A percentile compares a stretch with the other conserved stretches of the same genome.
Conservation (phyloP, 2,797 vertebrate species). For the Eutrigla gurnardus region DNA sequence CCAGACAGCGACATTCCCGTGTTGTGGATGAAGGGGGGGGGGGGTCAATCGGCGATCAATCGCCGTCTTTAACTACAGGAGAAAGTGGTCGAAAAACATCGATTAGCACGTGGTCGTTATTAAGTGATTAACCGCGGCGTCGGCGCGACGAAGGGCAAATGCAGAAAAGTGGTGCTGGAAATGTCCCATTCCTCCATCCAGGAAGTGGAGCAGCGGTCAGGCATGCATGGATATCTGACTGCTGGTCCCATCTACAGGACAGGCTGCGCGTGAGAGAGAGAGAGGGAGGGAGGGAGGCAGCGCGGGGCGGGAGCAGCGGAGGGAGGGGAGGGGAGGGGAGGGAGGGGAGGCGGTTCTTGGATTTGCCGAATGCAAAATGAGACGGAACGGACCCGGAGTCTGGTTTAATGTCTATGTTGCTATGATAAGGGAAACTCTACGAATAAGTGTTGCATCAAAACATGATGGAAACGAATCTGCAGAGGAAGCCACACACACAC, state of each 20-base stretch:
- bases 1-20: slow-evolving; percentile 81
- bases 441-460: slow-evolving; percentile 54
- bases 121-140: slow-evolving; percentile 78
- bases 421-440: slow-evolving; percentile 35
- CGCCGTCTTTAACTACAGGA: slow-evolving; percentile 70
- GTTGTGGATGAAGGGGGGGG: slow-evolving; percentile 48
- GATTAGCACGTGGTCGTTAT: slow-evolving; percentile 71
- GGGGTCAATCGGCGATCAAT: slow-evolving; percentile 76
- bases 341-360: slow-evolving; percentile 63
- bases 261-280: slow-evolving; percentile 81
- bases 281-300: slow-evolving; percentile 47
- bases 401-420: slow-evolving; percentile 36
- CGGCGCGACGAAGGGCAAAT: slow-evolving; percentile 62
- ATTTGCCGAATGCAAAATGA: slow-evolving; percentile 73
- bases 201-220: slow-evolving; percentile 87
- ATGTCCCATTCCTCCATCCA: slow-evolving; percentile 91
- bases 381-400: slow-evolving; percentile 60
- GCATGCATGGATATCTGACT: slow-evolving; percentile 73
- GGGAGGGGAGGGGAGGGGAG: slow-evolving; percentile 16
- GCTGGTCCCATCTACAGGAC: slow-evolving; percentile 81
- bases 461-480: slow-evolving; percentile 26
- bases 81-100: slow-evolving; percentile 71
- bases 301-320: no score
- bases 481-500: no score
- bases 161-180: slow-evolving; percentile 80